Evolutionary conservation across 2,888 invertebrate genomes (phyloP).

Genomic region (Andrena bucephala): DNA sequence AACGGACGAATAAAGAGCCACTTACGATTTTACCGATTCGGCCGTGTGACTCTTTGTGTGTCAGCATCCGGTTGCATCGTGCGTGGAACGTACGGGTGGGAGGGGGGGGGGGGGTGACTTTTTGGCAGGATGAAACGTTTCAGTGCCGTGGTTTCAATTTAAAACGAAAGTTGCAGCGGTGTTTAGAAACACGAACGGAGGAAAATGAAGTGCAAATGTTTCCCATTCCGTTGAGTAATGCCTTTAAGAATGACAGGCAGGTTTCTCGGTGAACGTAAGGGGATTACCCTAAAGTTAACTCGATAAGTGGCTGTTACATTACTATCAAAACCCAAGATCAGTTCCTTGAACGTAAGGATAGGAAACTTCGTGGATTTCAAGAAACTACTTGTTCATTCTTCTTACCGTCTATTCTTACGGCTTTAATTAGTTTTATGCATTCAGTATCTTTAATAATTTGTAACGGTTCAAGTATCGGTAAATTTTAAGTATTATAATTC

Average conservation of each 20-base stretch:
- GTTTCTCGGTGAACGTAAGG: neutral
- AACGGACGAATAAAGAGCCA: neutral
- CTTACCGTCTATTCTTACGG: conserved; percentile 14
- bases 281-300: conserved; percentile 30
- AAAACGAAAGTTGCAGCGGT: neutral
- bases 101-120: neutral
- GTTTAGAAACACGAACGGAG: neutral
- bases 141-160: neutral
- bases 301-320: neutral
- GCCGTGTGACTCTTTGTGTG: conserved; percentile 13
- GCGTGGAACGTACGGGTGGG: neutral
- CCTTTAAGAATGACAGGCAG: neutral
- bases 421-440: conserved; percentile 31
- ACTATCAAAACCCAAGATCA: conserved; percentile 11
- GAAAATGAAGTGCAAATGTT: conserved; percentile 10
- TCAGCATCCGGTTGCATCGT: conserved; percentile 25
- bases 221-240: neutral
- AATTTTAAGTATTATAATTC: neutral
- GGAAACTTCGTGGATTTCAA: conserved; percentile 18
- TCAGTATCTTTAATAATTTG: conserved; percentile 12
- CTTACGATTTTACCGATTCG: conserved; percentile 11
- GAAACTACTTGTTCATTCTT: neutral
- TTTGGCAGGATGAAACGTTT: neutral
- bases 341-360: conserved; percentile 29
- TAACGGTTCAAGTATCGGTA: neutral